A percentile compares a stretch with the other conserved stretches of the same genome.
These are phyloP conservation scores for Vidua macroura DNA, from an alignment of 2,113 vertebrate species.

Conservation along the genomic window DNA sequence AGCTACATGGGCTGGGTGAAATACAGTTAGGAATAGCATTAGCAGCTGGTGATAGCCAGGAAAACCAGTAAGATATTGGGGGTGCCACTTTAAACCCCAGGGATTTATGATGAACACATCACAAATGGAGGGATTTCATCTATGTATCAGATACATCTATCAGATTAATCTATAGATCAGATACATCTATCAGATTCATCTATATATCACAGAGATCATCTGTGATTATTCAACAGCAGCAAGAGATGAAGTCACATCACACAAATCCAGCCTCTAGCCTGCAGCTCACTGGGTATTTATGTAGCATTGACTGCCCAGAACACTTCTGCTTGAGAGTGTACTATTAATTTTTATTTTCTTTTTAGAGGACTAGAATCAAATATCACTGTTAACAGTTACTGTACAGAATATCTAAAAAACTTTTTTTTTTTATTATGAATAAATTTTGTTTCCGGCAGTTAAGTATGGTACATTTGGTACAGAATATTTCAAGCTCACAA, in stretches of 20 bases:
- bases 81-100: neutral
- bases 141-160: neutral
- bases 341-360: constrained; percentile 29
- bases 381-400: constrained; percentile 3
- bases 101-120: neutral
- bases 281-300: neutral
- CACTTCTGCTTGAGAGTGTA: neutral
- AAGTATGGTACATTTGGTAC: neutral
- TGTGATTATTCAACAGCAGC: neutral
- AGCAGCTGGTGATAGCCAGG: neutral
- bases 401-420: neutral
- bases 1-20: neutral
- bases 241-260: neutral
- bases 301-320: neutral
- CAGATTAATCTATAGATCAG: neutral
- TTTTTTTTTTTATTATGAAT: constrained; percentile 48
- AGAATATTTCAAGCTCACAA: constrained; percentile 9
- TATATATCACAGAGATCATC: neutral
- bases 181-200: neutral
- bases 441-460: constrained; percentile 40
- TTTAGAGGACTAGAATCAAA: constrained; percentile 15
- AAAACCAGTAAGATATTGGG: neutral
- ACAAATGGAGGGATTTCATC: neutral
- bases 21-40: neutral
- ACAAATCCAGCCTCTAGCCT: neutral